Percentiles rank a stretch among this genome's conserved stretches.
phyloP scores from a whole-genome alignment of 2,113 vertebrate species.

The Rhegmatorhina hoffmannsi region DNA sequence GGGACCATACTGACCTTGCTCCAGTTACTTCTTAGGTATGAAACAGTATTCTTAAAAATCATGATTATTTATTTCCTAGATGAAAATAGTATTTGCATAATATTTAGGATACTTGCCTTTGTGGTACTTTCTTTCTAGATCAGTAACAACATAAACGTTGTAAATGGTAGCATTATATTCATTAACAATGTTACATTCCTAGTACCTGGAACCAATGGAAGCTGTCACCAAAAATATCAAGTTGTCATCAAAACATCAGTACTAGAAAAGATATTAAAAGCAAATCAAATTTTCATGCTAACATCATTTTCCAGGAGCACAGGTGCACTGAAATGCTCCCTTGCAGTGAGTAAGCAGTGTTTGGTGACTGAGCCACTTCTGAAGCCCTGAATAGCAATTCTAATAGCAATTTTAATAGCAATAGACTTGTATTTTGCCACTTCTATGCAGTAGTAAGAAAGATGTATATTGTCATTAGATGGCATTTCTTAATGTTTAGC shows the following conservation, averaged over 20 bases:
- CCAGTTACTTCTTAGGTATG: background rate
- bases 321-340: background rate
- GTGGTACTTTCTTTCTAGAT: background rate
- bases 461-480: background rate
- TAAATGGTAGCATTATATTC: background rate
- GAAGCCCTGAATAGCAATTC: background rate
- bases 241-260: background rate
- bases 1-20: background rate
- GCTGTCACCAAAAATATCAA: background rate
- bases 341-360: conserved; percentile 16
- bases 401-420: background rate
- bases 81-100: background rate
- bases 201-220: background rate
- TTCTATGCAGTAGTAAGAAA: background rate
- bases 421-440: background rate
- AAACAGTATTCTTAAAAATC: background rate
- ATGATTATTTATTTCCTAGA: background rate
- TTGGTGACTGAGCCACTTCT: background rate
- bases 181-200: background rate
- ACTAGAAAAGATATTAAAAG: background rate
- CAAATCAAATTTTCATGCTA: background rate
- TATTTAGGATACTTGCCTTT: background rate
- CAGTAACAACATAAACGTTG: background rate
- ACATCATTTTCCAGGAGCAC: background rate
- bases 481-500: background rate